Percentiles rank a stretch among this genome's conserved stretches.
Conservation (phyloP, 2,888 invertebrate genomes). For the Disparrhopalites patrizii region DNA sequence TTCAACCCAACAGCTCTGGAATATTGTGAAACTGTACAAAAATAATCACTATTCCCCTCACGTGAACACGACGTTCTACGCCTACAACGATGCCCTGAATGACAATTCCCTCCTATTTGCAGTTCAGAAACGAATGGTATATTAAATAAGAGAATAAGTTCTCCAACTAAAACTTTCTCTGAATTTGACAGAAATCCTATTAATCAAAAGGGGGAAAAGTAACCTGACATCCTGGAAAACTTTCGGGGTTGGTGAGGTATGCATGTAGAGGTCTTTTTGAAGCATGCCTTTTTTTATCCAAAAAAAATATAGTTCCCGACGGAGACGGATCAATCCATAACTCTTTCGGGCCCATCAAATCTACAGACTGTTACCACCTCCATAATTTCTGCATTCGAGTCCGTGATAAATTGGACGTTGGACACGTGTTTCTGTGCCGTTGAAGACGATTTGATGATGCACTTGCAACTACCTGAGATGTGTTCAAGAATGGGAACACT, state of each 20-base stretch:
- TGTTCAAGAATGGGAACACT: constrained; percentile 3
- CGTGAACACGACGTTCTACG: constrained; percentile 1
- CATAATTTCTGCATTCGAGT: background rate
- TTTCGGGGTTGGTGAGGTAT: too few species aligned
- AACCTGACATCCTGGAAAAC: too few species aligned
- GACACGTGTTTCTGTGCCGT: background rate
- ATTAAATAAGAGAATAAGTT: too few species aligned
- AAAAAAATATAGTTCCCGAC: background rate
- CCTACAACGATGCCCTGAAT: background rate
- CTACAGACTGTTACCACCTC: background rate
- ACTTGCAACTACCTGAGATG: constrained; percentile 3
- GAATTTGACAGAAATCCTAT: too few species aligned
- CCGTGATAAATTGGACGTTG: background rate
- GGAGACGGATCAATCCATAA: background rate
- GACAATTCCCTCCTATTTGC: background rate
- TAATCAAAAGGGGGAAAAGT: too few species aligned
- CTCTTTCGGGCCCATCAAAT: background rate
- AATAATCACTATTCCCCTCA: background rate
- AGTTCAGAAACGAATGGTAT: background rate
- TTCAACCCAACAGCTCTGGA: background rate
- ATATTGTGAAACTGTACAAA: background rate
- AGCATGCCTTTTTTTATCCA: too few species aligned
- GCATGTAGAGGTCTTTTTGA: too few species aligned
- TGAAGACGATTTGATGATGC: background rate
- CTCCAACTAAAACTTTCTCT: too few species aligned